Base-by-base conservation (phyloP, 2,113 vertebrate genomes). In the Zosterops lateralis region DNA sequence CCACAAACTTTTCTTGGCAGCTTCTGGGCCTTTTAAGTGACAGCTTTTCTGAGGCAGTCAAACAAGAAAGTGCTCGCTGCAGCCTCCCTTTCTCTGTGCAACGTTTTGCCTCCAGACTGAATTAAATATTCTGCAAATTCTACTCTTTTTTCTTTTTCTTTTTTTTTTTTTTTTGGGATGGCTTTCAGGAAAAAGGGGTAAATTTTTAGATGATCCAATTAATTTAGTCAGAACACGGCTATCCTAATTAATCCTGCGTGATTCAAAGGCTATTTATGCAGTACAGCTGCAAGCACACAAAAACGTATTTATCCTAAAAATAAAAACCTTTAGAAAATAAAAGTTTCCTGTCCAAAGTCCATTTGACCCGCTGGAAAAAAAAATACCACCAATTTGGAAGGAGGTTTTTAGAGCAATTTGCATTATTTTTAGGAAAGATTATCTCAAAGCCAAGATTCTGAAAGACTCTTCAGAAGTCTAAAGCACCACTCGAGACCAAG, bases 351-450 rank as follows among this genome's bases (percentile, higher is more conserved):
- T 15, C 47, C 65, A 38, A 80, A 91, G 79, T 64, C 85, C 85
- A 68, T 65, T 64, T 64, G 60, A 71, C 57, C 44, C 3, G 2
- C 64, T 38, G 64, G 60, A 95, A 95, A 95, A 95, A 93, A 85
- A 54, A 34, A 34, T 2, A 78, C 36, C 36, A 54, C 28, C 44
- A 51, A 34, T 70, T 95, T 12, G 53, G 17, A 84, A 83, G 4
- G 31, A 67, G 65, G 25, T 10, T 80, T 29, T 45, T 56, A 84
- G 42, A 65, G 60, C 68, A 92, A 95, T 93, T 91, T 91, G 45
- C 73, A 75, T 92, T 85, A 91, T 73, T 92, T 91, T 96, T 74
- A 75, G 53, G 75, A 62, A 77, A 93, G 72, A 86, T 93, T 81
- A 88, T 84, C 87, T 90, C 50, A 17, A 40, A 91, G 87, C 75